Evolutionary conservation across 2,888 invertebrate genomes (phyloP), one percentile per base, ranked within the genome.

Genomic region (Athalia cordata): DNA sequence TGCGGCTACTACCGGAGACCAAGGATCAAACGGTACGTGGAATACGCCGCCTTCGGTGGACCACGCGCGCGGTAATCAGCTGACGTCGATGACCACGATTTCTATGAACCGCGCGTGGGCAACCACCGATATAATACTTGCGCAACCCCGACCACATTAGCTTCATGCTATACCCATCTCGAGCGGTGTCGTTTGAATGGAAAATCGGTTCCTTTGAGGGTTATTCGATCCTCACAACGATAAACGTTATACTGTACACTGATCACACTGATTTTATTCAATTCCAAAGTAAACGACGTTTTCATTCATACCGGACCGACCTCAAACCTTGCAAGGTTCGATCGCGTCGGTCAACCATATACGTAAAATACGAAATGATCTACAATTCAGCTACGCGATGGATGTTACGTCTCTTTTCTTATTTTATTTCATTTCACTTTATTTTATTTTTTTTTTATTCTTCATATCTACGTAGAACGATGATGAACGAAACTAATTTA

Each of bases 61-160:
- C 72, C 47, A 13, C 11, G 59, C 72, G 72, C 50, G 2, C 72
- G 15, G 72, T 72, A 72, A 72, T 72, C 72, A 72, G 72, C 59
- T 72, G 57, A 72, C 72, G 29, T 72, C 72, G 72, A 72, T 72
- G 72, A 72, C 72, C 57, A 72, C 64, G 45, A 45, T 45, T 72
- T 52, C 11, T 7, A 43, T 8, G 13, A 52, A 47, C 5, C 49
- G 29, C 29, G 70, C 72, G 72, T 72, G 72, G 72, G 72, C 57
- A 45, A 59, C 52, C 57, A 8, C 45, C 9, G 45, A 45, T 45
- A 45, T 29, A 29, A 9, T 55, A 55, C 57, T 70, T 72, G 47
- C 59, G 72, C 72, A 72, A 72, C 9, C 72, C 45, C 72, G 47
- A 29, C 29, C 29, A 29, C 29, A 29, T 29, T 29, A 29, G 29